Evolutionary conservation across 1,140 invertebrate species (phyloP), one percentile per base, ranked within the genome.

Genomic region (Dermatophagoides farinae): DNA sequence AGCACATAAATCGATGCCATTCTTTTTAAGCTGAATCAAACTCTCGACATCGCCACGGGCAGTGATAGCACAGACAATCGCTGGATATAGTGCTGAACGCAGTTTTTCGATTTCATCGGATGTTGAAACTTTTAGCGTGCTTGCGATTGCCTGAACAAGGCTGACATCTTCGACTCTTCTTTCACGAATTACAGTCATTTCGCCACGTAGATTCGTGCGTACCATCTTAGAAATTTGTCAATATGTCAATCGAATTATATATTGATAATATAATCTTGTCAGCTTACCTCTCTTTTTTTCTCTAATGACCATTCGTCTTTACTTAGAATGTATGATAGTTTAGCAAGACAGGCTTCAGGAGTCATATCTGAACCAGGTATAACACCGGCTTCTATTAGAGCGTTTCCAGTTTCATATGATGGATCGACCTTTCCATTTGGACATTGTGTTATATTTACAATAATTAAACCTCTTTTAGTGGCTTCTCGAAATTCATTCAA

Each of bases 381-480:
- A 6, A 96, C 84, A 9, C 90, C 90, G 66, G 70, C 71, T 57
- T 78, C 75, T 40, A 70, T 59, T 22, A 80, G 65, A 14, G 75
- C 72, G 54, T 64, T 66, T 62, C 87, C 90, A 44, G 88, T 83
- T 67, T 88, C 84, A 69, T 97, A 97, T 0, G 80, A 73, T 0
- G 76, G 75, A 12, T 95, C 89, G 18, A 79, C 71, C 70, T 65
- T 89, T 60, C 80, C 80, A 1, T 74, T 71, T 11, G 68, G 64
- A 67, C 93, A 97, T 70, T 97, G 91, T 0, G 89, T 91, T 44
- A 86, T 87, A 71, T 96, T 97, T 0, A 97, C 78, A 40, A 97
- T 82, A 12, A 98, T 80, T 0, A 95, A 78, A 0, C 88, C 91
- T 31, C 84, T 74, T 23, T 80, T 72, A 0, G 80, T 75, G 0